Conservation (phyloP, 2,888 invertebrate species). For the Cinara cedri region DNA sequence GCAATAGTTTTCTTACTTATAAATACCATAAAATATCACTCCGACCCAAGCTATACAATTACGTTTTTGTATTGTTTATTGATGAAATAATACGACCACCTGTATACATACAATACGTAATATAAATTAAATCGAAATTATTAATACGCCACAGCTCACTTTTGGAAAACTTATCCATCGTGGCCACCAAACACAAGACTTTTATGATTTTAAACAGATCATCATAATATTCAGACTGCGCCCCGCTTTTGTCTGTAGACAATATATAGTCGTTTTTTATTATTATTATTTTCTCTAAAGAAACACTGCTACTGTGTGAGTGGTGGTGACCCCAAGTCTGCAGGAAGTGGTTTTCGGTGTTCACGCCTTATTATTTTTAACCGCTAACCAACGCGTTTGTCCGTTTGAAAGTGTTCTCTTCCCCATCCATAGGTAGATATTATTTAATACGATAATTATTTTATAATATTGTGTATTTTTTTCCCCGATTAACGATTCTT, state of each 20-base stretch:
- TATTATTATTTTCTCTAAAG: too few relatives aligned
- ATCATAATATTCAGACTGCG: conserved; percentile 33
- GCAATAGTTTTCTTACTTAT: too few relatives aligned
- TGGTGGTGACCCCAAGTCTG: too few relatives aligned
- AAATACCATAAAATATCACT: background rate
- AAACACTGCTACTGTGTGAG: conserved; percentile 7
- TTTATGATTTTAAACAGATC: background rate
- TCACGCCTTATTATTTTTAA: conserved; percentile 50
- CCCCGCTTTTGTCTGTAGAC: conserved; percentile 32
- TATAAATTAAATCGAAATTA: background rate
- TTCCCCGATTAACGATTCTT: too few relatives aligned
- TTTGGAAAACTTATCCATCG: background rate
- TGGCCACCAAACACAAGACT: background rate
- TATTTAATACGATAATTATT: background rate
- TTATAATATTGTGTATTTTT: too few relatives aligned
- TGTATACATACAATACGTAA: too few relatives aligned
- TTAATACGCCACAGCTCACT: background rate
- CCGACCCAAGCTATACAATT: background rate
- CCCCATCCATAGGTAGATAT: background rate
- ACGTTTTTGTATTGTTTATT: background rate
- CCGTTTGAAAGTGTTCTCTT: conserved; percentile 4
- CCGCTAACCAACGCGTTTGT: conserved; percentile 22
- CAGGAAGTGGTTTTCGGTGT: conserved; percentile 52
- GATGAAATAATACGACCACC: background rate
- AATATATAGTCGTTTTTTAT: conserved; percentile 41